Evolutionary conservation across 2,113 vertebrate species (phyloP).

Genomic region (Aleadryas rufinucha): DNA sequence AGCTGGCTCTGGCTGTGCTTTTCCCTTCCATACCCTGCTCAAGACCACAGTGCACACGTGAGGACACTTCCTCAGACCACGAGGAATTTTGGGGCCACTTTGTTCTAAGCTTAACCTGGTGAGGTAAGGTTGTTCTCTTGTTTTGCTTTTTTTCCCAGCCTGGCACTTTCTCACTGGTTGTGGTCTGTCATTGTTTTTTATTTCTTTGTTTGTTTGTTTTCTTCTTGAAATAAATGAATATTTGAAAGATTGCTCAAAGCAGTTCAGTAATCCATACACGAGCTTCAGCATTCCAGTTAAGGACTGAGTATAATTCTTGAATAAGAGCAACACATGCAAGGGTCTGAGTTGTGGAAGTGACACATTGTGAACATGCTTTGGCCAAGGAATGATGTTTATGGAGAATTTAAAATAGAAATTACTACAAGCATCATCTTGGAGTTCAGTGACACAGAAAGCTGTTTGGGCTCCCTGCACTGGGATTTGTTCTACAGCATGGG

Average conservation of each 20-base stretch:
- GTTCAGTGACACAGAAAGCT: background rate
- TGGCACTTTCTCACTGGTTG: background rate
- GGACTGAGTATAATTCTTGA: background rate
- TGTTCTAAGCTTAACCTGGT: background rate
- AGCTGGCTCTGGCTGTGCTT: background rate
- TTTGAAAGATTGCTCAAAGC: background rate
- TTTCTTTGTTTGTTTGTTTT: background rate
- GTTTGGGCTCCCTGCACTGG: background rate
- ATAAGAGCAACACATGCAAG: background rate
- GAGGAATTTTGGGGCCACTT: background rate
- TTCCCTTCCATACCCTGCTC: background rate
- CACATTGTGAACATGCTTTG: background rate
- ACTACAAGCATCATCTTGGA: background rate
- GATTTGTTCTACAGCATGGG: background rate
- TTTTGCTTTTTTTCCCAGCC: background rate
- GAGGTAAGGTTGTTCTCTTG: background rate
- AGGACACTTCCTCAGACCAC: background rate
- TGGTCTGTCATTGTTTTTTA: background rate
- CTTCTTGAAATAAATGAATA: background rate
- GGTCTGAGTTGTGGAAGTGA: background rate
- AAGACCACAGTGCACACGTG: rapidly evolving
- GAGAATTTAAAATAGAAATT: background rate
- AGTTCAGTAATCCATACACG: background rate
- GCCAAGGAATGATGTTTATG: background rate
- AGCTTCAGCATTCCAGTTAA: background rate